Base-by-base conservation (phyloP, 2,797 vertebrate genomes). In the Microctenopoma steveboyesi region DNA sequence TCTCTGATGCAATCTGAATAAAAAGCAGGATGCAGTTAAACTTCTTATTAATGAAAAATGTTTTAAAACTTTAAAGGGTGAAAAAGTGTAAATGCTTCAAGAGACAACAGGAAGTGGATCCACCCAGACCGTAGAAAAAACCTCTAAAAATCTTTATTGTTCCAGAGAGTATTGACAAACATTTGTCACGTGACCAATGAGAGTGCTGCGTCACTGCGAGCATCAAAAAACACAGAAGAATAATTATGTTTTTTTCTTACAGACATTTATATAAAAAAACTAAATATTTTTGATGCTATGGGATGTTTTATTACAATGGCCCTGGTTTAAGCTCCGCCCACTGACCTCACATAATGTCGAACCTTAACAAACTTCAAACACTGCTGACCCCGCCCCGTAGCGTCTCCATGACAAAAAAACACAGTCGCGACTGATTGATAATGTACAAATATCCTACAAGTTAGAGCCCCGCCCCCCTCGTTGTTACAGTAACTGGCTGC, bases 231-330 rank as follows among this genome's bases (percentile, higher is more conserved):
- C 56, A 72, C 53, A 69, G 54, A 64, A 69, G 48, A 70, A 55
- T 4, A 35, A 35, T 15, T 63, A 63, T 62, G 12, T 85, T 48
- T 86, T 86, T 48, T 86, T 86, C 88, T 85, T 77, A 62, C 74
- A 55, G 51, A 18, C 18, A 18, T 18, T 22, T 80, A 71, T 57
- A 74, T 79, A 83, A 80, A 81, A 87, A 87, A 64, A 74, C 18
- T 18, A 18, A 18, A 18, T 18, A 18, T 18, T 18, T 18, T 18
- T 18, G 18, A 18, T 18, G 18, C 18, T 18, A 18, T 18, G 18
- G 18, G 18, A 86, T 89, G 83, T 89, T 82, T 89, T 90, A 18
- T 91, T 91, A 91, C 88, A 91, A 69, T 67, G 79, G 69, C 80
- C 53, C 22, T 59, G 47, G 51, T 64, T 72, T 33, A 70, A 59